Percentiles rank a stretch among this genome's conserved stretches.
These are phyloP conservation scores for Neuroterus valhalla DNA, from an alignment of 1,140 invertebrate genomes.

Conservation along the genomic window DNA sequence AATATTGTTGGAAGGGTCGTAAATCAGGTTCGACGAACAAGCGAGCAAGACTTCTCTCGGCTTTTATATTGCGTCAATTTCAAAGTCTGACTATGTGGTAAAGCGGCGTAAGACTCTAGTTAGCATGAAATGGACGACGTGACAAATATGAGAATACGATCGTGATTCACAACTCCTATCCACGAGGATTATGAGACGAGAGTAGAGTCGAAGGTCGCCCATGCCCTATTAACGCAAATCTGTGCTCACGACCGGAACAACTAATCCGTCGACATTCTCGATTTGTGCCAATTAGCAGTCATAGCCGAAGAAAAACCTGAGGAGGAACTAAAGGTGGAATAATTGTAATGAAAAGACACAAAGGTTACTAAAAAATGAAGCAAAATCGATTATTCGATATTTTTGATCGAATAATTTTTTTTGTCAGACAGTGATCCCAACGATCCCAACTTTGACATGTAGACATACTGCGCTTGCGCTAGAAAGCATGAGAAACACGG, in stretches of 20 bases:
- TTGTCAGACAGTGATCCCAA: too few species aligned
- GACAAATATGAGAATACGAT: conserved; percentile 39
- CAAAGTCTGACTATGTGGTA: neutral
- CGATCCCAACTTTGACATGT: too few species aligned
- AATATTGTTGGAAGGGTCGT: neutral
- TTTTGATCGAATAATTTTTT: too few species aligned
- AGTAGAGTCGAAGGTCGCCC: conserved; percentile 4
- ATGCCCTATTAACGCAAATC: conserved; percentile 40
- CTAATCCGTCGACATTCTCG: conserved; percentile 34
- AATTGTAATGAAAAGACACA: too few species aligned
- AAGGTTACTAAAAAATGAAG: too few species aligned
- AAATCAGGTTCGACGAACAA: neutral
- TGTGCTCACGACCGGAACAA: conserved; percentile 42
- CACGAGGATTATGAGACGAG: conserved; percentile 24
- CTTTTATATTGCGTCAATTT: neutral
- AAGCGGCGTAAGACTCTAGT: conserved; percentile 10
- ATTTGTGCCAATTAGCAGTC: conserved; percentile 11
- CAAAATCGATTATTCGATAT: too few species aligned
- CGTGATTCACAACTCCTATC: conserved; percentile 47
- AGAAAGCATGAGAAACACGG: too few species aligned
- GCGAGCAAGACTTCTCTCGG: neutral
- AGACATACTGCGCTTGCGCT: too few species aligned
- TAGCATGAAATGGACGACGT: conserved; percentile 30
- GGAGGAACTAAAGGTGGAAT: neutral
- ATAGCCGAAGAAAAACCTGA: neutral